phyloP scores from a whole-genome alignment of 2,113 vertebrate species.

The Martes martes region DNA sequence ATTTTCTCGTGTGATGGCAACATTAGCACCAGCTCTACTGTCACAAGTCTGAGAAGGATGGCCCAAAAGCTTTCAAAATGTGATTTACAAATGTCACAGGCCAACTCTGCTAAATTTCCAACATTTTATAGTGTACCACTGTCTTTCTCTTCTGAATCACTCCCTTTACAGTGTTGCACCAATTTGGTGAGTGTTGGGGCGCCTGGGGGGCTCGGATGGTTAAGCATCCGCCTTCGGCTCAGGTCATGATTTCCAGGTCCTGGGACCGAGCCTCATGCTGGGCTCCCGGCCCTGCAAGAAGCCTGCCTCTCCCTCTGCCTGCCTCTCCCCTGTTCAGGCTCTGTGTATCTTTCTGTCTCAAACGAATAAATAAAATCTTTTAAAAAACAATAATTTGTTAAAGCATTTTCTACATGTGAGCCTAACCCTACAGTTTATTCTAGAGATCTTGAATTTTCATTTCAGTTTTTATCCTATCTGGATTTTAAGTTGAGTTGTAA shows the following conservation, averaged over 20 bases:
- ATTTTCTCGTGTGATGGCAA: not conserved
- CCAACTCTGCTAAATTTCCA: not conserved
- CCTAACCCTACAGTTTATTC: not conserved
- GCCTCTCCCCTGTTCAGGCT: too few relatives aligned
- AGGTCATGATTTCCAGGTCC: too few relatives aligned
- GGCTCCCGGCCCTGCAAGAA: too few relatives aligned
- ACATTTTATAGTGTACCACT: not conserved
- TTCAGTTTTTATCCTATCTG: not conserved
- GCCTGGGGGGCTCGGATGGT: not conserved
- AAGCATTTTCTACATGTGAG: not conserved
- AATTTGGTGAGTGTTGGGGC: not conserved
- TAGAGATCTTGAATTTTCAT: not conserved
- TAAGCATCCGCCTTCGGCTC: not conserved
- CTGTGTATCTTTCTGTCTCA: too few relatives aligned
- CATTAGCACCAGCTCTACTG: not conserved
- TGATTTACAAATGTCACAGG: not conserved
- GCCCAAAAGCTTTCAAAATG: not conserved
- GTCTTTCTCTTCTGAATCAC: not conserved
- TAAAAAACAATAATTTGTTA: not conserved
- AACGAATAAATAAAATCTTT: too few relatives aligned
- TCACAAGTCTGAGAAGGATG: not conserved
- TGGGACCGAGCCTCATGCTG: accelerated
- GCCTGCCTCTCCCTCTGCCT: too few relatives aligned
- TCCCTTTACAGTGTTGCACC: not conserved
- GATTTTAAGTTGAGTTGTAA: not conserved